A percentile compares a stretch with the other conserved stretches of the same genome.
Conservation (phyloP, 2,113 vertebrate genomes). For the Oostethus manadensis region DNA sequence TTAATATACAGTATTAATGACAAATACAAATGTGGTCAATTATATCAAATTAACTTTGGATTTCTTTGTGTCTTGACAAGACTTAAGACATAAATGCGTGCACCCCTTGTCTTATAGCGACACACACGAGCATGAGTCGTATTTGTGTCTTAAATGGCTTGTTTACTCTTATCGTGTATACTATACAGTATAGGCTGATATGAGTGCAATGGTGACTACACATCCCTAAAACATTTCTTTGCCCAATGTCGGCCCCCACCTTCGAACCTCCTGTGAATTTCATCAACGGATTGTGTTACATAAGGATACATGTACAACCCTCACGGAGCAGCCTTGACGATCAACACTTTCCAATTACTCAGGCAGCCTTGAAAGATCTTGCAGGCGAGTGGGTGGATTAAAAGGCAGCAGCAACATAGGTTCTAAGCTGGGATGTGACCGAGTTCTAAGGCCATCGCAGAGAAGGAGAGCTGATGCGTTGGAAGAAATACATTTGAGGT, state of each 20-base stretch:
- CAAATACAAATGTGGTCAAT: no score
- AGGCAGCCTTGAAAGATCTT: constrained; percentile 27
- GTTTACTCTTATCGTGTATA: no score
- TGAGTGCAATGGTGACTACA: background rate
- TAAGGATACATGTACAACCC: constrained; percentile 33
- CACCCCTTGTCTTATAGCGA: no score
- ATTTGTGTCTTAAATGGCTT: no score
- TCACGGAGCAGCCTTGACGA: constrained; percentile 20
- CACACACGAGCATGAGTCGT: no score
- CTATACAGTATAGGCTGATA: no score
- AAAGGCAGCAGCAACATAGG: constrained; percentile 11
- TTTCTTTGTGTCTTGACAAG: no score
- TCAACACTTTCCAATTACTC: constrained; percentile 46
- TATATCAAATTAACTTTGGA: no score
- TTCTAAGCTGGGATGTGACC: constrained; percentile 22
- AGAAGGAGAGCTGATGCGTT: constrained; percentile 7
- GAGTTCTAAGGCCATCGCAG: constrained; percentile 35
- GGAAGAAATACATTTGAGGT: no score
- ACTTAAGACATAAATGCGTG: no score
- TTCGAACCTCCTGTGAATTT: no score
- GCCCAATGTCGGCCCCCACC: background rate
- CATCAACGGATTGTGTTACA: constrained; percentile 24
- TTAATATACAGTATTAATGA: no score
- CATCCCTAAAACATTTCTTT: background rate
- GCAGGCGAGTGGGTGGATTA: constrained; percentile 45